Base-by-base conservation (phyloP, 2,797 vertebrate genomes). In the Geotrypetes seraphini region DNA sequence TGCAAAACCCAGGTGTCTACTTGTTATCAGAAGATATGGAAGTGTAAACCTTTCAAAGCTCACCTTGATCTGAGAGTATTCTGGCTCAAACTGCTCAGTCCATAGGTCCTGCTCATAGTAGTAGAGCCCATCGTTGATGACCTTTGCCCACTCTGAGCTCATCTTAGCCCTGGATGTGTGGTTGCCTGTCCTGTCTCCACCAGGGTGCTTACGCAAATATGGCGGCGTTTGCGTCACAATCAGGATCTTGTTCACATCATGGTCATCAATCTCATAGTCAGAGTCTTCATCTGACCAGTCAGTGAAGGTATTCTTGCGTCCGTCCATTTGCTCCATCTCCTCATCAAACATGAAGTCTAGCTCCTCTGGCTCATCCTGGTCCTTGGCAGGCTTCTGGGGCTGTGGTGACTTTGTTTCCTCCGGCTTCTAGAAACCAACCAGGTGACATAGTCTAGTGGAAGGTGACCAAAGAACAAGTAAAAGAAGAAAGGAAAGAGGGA, bases 1-100 rank as follows among this genome's bases (percentile, higher is more conserved):
- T n/a, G 26, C 10, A 9, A 15, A 24, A 6, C 10, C 1, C 2
- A 28, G 12, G 29, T 32, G 12, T 2, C 10, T 10, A 18, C 6
- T 11, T 22, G 25, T n/a, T 18, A 12, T 0, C 0, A 17, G 19
- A 22, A 12, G 16, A 33, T 18, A 12, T 0, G 2, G 1, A 2
- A 21, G 6, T 12, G 4, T 31, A 7, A 3, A 17, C 7, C 0
- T 3, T 17, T 7, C n/a, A 28, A 1, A 16, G 19, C 83, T 87
- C 63, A 99, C 96, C 91, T 99, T 99, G 63, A 99, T 99, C 50
- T 89, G 92, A 2, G 96, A 96, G 43, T 98, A 99, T 53, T 98
- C 96, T 0, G 93, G 96, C 33, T 97, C 93, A 8, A 90, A 94
- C 14, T 83, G 86, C 67, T 97, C 93, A 1, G 93, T 91, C 93